Base-by-base conservation (phyloP, 2,888 invertebrate species). In the Macrophya annulata region DNA sequence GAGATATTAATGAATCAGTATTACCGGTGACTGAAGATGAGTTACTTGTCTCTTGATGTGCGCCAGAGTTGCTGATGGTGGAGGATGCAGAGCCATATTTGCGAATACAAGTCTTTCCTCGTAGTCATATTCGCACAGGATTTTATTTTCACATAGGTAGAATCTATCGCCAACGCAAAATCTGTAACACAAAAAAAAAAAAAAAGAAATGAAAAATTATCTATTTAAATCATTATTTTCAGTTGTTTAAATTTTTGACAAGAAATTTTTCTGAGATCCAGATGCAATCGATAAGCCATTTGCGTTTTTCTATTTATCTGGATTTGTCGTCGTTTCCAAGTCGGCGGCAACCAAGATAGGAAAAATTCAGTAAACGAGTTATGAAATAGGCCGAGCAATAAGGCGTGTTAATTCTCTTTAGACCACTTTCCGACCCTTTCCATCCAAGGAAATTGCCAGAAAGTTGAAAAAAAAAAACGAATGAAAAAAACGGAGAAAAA, bases 101-200 rank as follows among this genome's bases (percentile, higher is more conserved):
- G 98, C 98, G 93, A 98, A 98, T 91, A 98, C 97, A 94, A 98
- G 95, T 90, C 98, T 94, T 94, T 98, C 98, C 92, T 98, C 98
- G 94, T 98, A 98, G 94, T 98, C 98, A 94, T 98, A 98, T 94
- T 98, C 98, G 94, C 98, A 98, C 76, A 98, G 96, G 90, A 98
- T 98, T 95, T 98, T 98, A 95, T 98, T 98, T 94, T 98, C 98
- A 94, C 97, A 98, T 91, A 98, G 95, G 94, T 98, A 98, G 94
- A 98, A 98, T 91, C 97, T 96, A 94, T 98, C 98, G 43, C 98
- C 98, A 77, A 98, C 98, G 94, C 98, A 98, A 95, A 98, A 98
- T 96, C 98, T 98, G 94, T 17, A 91, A 93, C 45, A 90, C 92
- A 89, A 90, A 90, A 85, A 86, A 74, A 43, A 87, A 9, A 90